These are phyloP conservation scores for Ctenopoma multispine DNA, from an alignment of 2,797 vertebrate genomes.

Conservation along the genomic window DNA sequence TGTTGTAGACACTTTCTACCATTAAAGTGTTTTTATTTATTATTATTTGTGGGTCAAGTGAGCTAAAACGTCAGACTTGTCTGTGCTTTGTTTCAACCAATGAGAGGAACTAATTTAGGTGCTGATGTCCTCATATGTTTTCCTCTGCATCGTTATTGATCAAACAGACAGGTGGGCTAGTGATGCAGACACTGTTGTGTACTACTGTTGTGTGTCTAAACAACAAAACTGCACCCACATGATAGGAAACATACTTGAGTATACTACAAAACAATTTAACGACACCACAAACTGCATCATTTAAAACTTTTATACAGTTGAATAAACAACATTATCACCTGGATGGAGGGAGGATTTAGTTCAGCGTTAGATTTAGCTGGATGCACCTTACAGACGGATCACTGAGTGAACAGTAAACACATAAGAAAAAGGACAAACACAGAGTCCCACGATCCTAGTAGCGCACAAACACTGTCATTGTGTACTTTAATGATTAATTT, in stretches of 20 bases:
- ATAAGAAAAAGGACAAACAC: no score
- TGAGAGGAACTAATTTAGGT: not conserved
- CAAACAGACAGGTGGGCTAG: slow-evolving; percentile 2
- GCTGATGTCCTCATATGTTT: slow-evolving; percentile 14
- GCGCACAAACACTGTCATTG: slow-evolving; percentile 7
- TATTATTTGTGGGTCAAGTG: not conserved
- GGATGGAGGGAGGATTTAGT: not conserved
- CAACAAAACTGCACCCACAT: no score
- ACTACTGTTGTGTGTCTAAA: no score
- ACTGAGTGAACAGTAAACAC: not conserved
- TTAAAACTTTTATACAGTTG: no score
- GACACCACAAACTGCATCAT: no score
- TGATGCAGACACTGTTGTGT: no score
- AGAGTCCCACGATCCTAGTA: slow-evolving; percentile 1
- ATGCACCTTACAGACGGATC: not conserved
- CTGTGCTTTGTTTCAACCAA: slow-evolving; percentile 3
- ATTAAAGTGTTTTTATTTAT: not conserved
- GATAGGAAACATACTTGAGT: no score
- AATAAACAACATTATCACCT: no score
- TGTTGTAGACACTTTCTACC: slow-evolving; percentile 1
- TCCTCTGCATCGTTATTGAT: slow-evolving; percentile 15
- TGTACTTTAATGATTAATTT: slow-evolving; percentile 13
- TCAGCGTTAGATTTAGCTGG: not conserved
- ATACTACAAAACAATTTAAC: no score
- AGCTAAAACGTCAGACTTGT: not conserved